Conservation (phyloP, 1,140 invertebrate species). For the Drosophila virilis region DNA sequence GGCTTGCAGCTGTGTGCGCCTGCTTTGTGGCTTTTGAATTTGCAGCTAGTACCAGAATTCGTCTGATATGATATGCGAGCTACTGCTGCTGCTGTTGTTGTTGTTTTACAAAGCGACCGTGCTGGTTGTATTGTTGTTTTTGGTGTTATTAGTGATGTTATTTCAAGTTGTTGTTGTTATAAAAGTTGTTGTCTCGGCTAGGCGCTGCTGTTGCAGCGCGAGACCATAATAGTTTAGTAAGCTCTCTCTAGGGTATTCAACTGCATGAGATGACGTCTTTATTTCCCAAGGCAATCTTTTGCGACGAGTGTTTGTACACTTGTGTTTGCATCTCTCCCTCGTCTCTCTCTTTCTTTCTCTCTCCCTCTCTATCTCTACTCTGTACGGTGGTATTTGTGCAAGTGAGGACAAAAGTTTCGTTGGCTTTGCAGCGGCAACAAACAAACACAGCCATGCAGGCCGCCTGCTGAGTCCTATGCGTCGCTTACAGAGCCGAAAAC, state of each 20-base stretch:
- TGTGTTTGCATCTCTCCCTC: conserved; percentile 8
- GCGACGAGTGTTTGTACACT: conserved; percentile 75
- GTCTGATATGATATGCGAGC: conserved; percentile 48
- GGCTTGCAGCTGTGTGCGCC: conserved; percentile 46
- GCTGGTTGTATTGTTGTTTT: conserved; percentile 57
- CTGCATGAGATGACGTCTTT: conserved; percentile 75
- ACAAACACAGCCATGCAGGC: conserved; percentile 57
- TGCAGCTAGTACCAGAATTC: conserved; percentile 71
- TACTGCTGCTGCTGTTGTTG: conserved; percentile 6
- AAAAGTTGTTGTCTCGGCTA: conserved; percentile 58
- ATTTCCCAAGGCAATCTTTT: conserved; percentile 81
- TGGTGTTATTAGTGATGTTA: conserved; percentile 75
- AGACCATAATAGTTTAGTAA: conserved; percentile 81
- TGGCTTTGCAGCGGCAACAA: conserved; percentile 80
- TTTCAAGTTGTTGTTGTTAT: conserved; percentile 49
- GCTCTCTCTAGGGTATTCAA: conserved; percentile 79
- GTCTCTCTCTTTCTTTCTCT: not conserved
- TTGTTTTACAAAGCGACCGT: conserved; percentile 8
- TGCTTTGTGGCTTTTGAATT: conserved; percentile 71
- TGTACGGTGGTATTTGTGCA: conserved; percentile 72
- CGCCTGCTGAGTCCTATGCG: conserved; percentile 34
- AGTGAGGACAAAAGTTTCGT: conserved; percentile 80
- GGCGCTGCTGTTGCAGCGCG: conserved; percentile 50
- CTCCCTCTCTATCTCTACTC: not conserved
- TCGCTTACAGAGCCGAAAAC: conserved; percentile 33